Evolutionary conservation across 2,888 invertebrate genomes (phyloP).

Genomic region (Brassicogethes aeneus): DNA sequence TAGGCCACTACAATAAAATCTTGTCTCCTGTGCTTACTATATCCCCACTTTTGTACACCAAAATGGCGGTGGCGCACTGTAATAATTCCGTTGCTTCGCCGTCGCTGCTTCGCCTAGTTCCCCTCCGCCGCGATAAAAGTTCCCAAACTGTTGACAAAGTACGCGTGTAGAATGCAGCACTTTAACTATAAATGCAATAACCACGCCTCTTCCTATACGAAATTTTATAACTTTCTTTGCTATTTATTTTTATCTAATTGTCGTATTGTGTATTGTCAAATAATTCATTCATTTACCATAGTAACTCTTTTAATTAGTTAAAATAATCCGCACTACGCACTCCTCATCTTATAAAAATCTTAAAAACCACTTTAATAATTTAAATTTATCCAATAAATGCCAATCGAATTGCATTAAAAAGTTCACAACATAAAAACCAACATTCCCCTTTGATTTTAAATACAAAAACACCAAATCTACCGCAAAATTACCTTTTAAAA

Average conservation of each 20-base stretch:
- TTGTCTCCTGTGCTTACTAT: conserved; percentile 22
- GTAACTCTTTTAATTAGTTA: no score
- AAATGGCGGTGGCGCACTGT: conserved; percentile 40
- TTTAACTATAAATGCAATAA: conserved; percentile 15
- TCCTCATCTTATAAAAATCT: no score
- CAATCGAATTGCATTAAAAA: no score
- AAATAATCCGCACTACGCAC: no score
- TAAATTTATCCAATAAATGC: no score
- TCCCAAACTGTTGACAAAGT: conserved; percentile 25
- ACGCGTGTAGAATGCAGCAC: conserved; percentile 24
- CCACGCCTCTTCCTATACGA: conserved; percentile 15
- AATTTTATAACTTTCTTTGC: background rate
- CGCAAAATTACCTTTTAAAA: no score
- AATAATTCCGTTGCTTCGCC: conserved; percentile 33
- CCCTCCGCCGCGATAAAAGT: conserved; percentile 20
- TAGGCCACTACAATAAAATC: conserved; percentile 28
- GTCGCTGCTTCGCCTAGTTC: conserved; percentile 18
- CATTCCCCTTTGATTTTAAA: no score
- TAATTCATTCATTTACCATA: background rate
- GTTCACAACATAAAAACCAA: no score
- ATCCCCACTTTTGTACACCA: conserved; percentile 41
- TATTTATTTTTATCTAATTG: background rate
- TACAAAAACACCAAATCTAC: no score
- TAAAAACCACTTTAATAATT: no score
- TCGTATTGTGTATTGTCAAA: background rate